Evolutionary conservation across 53 echinoderm and acorn worm species (phyloP).

Genomic region (Temnopleurus reevesii): DNA sequence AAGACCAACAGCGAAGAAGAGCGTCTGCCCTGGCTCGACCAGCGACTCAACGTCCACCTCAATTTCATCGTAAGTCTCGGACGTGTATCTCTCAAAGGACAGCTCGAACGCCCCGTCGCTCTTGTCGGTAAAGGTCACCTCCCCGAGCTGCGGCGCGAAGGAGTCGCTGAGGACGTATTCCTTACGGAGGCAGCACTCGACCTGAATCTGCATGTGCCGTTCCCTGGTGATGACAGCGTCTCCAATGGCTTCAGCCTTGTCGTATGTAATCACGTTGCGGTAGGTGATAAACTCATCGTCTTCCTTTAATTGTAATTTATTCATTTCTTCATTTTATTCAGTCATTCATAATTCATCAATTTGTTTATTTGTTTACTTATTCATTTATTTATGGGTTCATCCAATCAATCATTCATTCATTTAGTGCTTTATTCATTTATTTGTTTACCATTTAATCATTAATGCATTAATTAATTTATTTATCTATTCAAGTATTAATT

Average conservation of each 20-base stretch:
- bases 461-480: no score
- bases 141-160: neutral
- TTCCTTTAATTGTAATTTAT: neutral
- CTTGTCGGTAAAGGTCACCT: constrained; percentile 27
- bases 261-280: neutral
- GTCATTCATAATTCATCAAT: no score
- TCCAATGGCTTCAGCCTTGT: neutral
- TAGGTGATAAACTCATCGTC: neutral
- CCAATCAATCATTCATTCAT: no score
- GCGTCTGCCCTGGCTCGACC: neutral
- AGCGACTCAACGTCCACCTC: neutral
- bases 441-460: no score
- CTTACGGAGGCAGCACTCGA: neutral
- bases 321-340: no score
- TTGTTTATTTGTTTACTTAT: no score
- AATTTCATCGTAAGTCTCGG: neutral
- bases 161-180: neutral
- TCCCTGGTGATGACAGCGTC: neutral
- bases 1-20: constrained; percentile 4
- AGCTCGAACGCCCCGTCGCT: neutral
- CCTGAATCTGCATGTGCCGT: constrained; percentile 7
- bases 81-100: neutral
- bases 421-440: no score
- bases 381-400: no score
- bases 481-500: no score